Base-by-base conservation (phyloP, 2,888 invertebrate species). In the Trichopria drosophilae region DNA sequence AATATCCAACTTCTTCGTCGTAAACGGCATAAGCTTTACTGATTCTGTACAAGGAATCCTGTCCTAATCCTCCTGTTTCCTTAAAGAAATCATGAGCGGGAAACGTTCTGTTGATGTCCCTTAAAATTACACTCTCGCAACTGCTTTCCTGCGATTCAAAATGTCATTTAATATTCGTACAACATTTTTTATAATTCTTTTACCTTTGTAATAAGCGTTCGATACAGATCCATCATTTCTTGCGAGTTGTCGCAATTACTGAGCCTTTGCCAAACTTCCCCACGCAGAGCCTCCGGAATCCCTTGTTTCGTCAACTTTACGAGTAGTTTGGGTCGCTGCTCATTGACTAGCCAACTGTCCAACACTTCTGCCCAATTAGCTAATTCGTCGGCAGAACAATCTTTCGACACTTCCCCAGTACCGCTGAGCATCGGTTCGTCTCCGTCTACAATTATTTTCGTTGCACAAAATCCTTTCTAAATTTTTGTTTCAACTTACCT, bases 1-100 rank as follows among this genome's bases (percentile, higher is more conserved):
- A 99, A 78, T 99, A 99, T 47, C 96, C 96, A 55, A 99, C 93
- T 79, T 99, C 99, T 51, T 88, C 87, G 75, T 99, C 99, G 75
- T 95, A 91, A 6, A 97, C 90, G 2, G 98, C 95, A 78, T 99
- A 99, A 0, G 97, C 98, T 75, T 95, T 92, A 72, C 94, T 95
- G 70, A 99, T 90, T 70, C 93, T 89, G 72, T 93, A 93, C 44
- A 99, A 80, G 10, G 94, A 89, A 78, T 98, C 97, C 78, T 99
- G 99, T 0, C 99, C 98, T 41, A 88, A 79, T 7, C 96, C 98
- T 34, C 96, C 95, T 19, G 86, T 88, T 76, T 96, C 94, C 76
- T 92, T 92, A 80, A 99, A 99, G 79, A 89, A 94, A 71, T 97
- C 95, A 77, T 99, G 97, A 23, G 97, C 99, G 7, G 99, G 98